These are phyloP conservation scores for Drosophila mimetica DNA, from an alignment of 2,888 invertebrate species.

Conservation along the genomic window DNA sequence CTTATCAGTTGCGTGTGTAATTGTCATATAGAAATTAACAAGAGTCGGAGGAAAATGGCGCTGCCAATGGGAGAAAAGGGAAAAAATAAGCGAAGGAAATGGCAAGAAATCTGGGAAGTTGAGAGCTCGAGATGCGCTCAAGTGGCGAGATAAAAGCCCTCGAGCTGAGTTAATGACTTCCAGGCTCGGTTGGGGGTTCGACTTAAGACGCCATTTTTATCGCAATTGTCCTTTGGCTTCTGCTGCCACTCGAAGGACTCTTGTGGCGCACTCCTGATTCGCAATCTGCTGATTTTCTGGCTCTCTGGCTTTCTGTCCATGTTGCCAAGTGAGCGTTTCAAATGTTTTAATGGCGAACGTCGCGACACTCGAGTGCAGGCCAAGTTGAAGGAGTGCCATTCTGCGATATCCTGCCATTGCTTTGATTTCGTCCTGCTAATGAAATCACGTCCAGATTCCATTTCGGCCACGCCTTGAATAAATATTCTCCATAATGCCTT, in stretches of 20 bases:
- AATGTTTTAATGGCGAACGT: slow-evolving; percentile 76
- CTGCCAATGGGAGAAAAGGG: slow-evolving; percentile 57
- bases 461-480: slow-evolving; percentile 40
- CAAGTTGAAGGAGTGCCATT: slow-evolving; percentile 25
- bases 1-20: slow-evolving; percentile 79
- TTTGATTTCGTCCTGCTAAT: slow-evolving; percentile 56
- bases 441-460: slow-evolving; percentile 66
- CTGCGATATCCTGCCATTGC: slow-evolving; percentile 18
- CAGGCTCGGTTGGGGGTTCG: slow-evolving; percentile 60
- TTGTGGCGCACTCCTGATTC: slow-evolving; percentile 38
- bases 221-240: slow-evolving; percentile 49
- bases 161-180: slow-evolving; percentile 76
- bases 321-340: slow-evolving; percentile 68
- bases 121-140: slow-evolving; percentile 61
- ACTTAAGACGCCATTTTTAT: slow-evolving; percentile 79
- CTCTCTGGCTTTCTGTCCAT: slow-evolving; percentile 53
- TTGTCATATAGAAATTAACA: slow-evolving; percentile 81
- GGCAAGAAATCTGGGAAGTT: slow-evolving; percentile 6
- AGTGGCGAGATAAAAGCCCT: slow-evolving; percentile 77
- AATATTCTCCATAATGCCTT: slow-evolving; percentile 8
- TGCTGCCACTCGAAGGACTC: slow-evolving; percentile 24
- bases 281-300: slow-evolving; percentile 34
- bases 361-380: slow-evolving; percentile 79
- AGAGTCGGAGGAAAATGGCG: slow-evolving; percentile 56
- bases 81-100: slow-evolving; percentile 40